These are phyloP conservation scores for Lepisosteus osseus DNA, from an alignment of 2,113 vertebrate genomes.

Conservation along the genomic window DNA sequence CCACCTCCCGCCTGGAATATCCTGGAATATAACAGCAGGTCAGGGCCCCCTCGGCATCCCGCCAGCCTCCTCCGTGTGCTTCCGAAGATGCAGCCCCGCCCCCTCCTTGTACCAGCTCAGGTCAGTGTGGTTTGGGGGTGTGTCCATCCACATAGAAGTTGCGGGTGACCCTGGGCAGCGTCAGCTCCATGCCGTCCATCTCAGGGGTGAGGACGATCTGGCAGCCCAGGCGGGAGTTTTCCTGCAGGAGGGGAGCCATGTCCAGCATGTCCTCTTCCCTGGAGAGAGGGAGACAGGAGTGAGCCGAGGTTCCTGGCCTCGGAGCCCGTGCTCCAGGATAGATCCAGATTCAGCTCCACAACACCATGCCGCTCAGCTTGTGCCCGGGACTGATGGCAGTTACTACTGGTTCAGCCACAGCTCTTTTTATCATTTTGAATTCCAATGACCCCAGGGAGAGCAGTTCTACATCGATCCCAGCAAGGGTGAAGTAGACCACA, in stretches of 20 bases:
- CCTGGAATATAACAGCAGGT: conserved; percentile 4
- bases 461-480: too few relatives aligned
- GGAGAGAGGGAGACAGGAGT: not conserved
- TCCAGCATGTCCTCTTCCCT: conserved; percentile 94
- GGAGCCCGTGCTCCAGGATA: too few relatives aligned
- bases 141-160: conserved; percentile 94
- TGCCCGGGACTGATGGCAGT: too few relatives aligned
- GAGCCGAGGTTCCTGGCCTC: too few relatives aligned
- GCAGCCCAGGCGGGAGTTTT: conserved; percentile 85
- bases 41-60: not conserved
- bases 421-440: too few relatives aligned
- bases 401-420: too few relatives aligned
- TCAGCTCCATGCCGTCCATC: conserved; percentile 77
- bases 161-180: conserved; percentile 81
- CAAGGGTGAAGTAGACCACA: too few relatives aligned
- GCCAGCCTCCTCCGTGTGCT: too few relatives aligned
- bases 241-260: conserved; percentile 84
- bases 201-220: conserved; percentile 78
- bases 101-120: not conserved
- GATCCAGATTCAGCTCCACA: too few relatives aligned
- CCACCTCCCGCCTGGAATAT: conserved; percentile 1
- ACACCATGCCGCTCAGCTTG: too few relatives aligned
- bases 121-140: conserved; percentile 84
- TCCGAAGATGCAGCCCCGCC: not conserved
- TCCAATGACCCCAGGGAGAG: too few relatives aligned